Conservation (phyloP, 1,140 invertebrate genomes). For the Drosophila athabasca region DNA sequence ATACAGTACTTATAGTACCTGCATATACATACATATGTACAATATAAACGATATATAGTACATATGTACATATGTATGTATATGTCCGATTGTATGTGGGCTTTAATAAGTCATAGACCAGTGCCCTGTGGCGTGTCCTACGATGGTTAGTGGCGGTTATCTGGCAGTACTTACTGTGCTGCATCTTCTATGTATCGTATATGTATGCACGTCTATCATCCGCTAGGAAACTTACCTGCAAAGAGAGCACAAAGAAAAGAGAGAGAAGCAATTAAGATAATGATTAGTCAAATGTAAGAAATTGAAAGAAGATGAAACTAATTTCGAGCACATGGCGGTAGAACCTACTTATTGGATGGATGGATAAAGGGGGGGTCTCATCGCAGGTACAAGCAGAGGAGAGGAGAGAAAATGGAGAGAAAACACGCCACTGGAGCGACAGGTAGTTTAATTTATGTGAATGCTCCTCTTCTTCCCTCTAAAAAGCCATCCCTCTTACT, state of each 20-base stretch:
- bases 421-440: conserved; percentile 63
- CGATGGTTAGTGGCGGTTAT: conserved; percentile 3
- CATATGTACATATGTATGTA: conserved; percentile 5
- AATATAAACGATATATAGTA: too few species aligned
- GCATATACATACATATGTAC: not conserved
- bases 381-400: not conserved
- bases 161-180: conserved; percentile 22
- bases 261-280: conserved; percentile 44
- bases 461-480: conserved; percentile 7
- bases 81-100: conserved; percentile 7
- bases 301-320: conserved; percentile 60
- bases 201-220: conserved; percentile 5
- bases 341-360: conserved; percentile 1
- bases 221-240: conserved; percentile 64
- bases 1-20: too few species aligned
- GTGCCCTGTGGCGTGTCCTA: conserved; percentile 13
- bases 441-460: conserved; percentile 82
- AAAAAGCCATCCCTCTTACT: too few species aligned
- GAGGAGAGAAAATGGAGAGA: not conserved
- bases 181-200: conserved; percentile 1
- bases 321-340: conserved; percentile 47
- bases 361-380: not conserved
- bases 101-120: conserved; percentile 45
- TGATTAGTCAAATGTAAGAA: conserved; percentile 65
- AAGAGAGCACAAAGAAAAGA: conserved; percentile 22